Conservation (phyloP, 2,113 vertebrate genomes). For the Labrus mixtus region DNA sequence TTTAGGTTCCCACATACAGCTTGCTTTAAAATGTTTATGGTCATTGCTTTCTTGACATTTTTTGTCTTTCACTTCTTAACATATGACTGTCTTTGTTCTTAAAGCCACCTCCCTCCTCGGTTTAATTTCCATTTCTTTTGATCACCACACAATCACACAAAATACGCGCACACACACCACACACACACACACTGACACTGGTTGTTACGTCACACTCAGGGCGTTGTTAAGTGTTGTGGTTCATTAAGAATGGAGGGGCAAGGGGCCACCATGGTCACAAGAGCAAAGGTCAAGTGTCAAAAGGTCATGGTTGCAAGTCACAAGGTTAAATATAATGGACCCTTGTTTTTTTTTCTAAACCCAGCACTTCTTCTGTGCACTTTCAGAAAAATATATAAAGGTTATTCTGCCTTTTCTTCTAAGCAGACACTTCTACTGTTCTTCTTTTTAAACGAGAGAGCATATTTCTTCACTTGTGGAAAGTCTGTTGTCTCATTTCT, state of each 20-base stretch:
- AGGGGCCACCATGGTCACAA: constrained; percentile 30
- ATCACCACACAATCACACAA: too few species aligned
- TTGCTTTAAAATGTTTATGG: too few species aligned
- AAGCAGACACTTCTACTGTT: not conserved
- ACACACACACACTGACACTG: not conserved
- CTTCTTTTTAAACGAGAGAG: not conserved
- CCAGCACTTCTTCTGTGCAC: constrained; percentile 1
- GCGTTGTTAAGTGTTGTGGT: constrained; percentile 28
- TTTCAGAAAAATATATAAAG: not conserved
- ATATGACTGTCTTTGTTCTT: too few species aligned
- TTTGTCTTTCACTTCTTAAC: too few species aligned
- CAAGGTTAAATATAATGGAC: constrained; percentile 36
- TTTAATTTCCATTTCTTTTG: too few species aligned
- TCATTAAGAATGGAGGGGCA: constrained; percentile 39
- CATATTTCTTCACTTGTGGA: not conserved
- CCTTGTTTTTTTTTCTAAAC: constrained; percentile 10
- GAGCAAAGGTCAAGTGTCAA: constrained; percentile 64
- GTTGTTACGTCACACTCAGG: constrained; percentile 19
- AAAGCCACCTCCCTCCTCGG: too few species aligned
- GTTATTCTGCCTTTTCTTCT: not conserved
- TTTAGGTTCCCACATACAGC: too few species aligned
- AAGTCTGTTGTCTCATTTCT: not conserved
- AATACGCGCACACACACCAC: not conserved
- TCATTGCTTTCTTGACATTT: too few species aligned
- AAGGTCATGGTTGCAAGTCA: constrained; percentile 24